Evolutionary conservation across 2,888 invertebrate genomes (phyloP), one percentile per base, ranked within the genome.

Genomic region (Campoplex capitator): DNA sequence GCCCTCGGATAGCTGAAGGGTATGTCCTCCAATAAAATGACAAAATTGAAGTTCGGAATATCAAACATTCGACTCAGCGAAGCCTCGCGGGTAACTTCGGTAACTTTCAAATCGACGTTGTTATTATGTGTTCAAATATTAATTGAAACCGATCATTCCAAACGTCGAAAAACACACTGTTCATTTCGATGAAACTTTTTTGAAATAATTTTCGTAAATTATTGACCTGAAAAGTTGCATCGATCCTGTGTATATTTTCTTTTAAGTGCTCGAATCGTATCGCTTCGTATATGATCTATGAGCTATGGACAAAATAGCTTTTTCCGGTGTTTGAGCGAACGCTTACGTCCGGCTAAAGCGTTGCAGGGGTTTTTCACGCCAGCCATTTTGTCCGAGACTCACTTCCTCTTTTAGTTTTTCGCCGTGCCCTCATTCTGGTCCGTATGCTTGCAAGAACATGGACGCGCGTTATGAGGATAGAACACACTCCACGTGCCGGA

Each of bases 261-360:
- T 32, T 16, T 16, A 32, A 16, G 6, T 16, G 16, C 32, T 9
- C 1, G 32, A 32, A 32, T 28, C 62, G 4, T 62, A 62, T 62
- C 32, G 32, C 62, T 28, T 62, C 62, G 32, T 32, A 16, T 32
- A 32, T 62, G 62, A 62, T 62, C 16, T 62, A 62, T 16, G 62
- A 62, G 23, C n/a, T 9, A 8, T 45, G 45, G 48, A 70, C 62
- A 62, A 71, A 80, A 62, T 70, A 35, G 51, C 38, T 71, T 62
- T 48, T 73, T 71, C 71, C 71, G 62, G 80, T 32, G 13, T 42
- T 70, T 73, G 80, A 73, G 71, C 62, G 13, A 35, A 13, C 80
- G 28, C 38, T 28, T 73, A n/a, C 58, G 62, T 79, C 71, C 80
- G 70, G 54, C 54, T n/a, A 11, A 79, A 38, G 70, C 58, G 70